Conservation (phyloP, 2,797 vertebrate genomes). For the Pseudocheirus occidentalis region DNA sequence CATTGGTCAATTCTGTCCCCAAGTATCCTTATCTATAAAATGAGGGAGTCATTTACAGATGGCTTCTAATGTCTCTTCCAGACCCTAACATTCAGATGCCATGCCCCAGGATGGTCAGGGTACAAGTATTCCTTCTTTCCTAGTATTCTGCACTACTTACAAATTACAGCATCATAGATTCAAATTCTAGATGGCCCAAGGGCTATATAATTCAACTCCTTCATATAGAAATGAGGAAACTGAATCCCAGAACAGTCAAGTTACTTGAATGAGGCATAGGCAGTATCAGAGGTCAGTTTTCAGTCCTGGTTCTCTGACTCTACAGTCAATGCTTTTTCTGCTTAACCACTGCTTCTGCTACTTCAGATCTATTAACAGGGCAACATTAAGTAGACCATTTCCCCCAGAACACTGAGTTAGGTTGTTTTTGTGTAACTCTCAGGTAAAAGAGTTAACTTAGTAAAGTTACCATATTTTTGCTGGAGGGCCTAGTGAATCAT, state of each 20-base stretch:
- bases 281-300: neutral
- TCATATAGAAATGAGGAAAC: neutral
- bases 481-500: neutral
- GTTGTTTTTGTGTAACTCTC: neutral
- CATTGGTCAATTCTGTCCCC: neutral
- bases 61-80: neutral
- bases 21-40: neutral
- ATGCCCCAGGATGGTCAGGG: neutral
- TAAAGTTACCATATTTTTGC: neutral
- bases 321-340: neutral
- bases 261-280: neutral
- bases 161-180: neutral
- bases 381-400: neutral
- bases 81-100: neutral
- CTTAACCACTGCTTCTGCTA: neutral
- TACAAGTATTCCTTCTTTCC: neutral
- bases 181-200: neutral
- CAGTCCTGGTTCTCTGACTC: neutral
- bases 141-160: neutral
- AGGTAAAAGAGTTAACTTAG: conserved; percentile 8
- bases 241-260: neutral
- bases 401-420: neutral
- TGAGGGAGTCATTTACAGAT: neutral
- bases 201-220: neutral
- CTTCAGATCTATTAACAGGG: neutral